phyloP scores from a whole-genome alignment of 1,140 invertebrate species.

The Leptestheria dahalacensis region DNA sequence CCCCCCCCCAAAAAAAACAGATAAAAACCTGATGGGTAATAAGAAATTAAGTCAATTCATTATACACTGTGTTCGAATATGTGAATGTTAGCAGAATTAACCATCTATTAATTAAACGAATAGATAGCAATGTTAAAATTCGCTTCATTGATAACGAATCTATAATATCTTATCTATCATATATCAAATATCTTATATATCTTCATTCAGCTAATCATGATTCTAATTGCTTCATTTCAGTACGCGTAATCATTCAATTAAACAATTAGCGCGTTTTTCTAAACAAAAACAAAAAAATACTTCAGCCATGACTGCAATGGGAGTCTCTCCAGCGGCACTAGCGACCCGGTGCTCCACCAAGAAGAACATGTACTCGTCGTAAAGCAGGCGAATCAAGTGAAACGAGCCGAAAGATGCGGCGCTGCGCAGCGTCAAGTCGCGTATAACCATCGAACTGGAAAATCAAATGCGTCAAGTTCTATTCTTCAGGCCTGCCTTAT shows the following conservation, averaged over 20 bases:
- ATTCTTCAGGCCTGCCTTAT: not conserved
- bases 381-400: slow-evolving; percentile 90
- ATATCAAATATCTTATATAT: too few species aligned
- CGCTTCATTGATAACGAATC: too few species aligned
- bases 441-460: slow-evolving; percentile 81
- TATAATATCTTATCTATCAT: too few species aligned
- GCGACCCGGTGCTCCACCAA: slow-evolving; percentile 94
- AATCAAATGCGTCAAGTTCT: slow-evolving; percentile 4
- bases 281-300: slow-evolving; percentile 25
- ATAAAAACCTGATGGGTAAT: too few species aligned
- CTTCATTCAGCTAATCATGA: too few species aligned
- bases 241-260: too few species aligned
- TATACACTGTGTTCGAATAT: too few species aligned
- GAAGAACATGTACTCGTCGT: slow-evolving; percentile 99
- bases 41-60: too few species aligned
- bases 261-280: not conserved
- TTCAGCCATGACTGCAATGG: slow-evolving; percentile 85
- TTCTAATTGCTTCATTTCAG: too few species aligned
- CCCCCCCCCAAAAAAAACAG: not conserved
- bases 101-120: too few species aligned
- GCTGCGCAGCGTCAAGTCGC: slow-evolving; percentile 84
- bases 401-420: slow-evolving; percentile 98
- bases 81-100: too few species aligned
- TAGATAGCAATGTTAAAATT: too few species aligned
- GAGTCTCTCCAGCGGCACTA: slow-evolving; percentile 69